Percentiles rank a stretch among this genome's conserved stretches.
Conservation (phyloP, 2,888 invertebrate species). For the Aphelenchoides bicaudatus region DNA sequence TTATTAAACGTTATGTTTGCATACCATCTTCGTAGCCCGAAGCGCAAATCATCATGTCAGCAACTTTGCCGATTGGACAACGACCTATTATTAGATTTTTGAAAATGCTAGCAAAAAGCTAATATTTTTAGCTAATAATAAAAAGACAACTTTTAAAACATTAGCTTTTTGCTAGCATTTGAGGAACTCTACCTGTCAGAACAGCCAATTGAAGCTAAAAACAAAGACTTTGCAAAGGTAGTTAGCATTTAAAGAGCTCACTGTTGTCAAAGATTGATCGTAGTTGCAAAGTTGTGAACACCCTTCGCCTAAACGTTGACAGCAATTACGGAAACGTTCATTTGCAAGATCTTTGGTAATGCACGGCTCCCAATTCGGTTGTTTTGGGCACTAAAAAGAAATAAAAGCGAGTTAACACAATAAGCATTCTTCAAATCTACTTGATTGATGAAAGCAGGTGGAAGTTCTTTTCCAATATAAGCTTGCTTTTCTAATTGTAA, state of each 20-base stretch:
- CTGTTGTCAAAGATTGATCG: slow-evolving; percentile 54
- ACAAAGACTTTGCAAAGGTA: neutral
- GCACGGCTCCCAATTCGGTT: slow-evolving; percentile 59
- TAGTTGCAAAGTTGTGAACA: slow-evolving; percentile 56
- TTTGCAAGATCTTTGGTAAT: slow-evolving; percentile 54
- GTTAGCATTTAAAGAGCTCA: slow-evolving; percentile 27
- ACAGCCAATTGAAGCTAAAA: slow-evolving; percentile 58
- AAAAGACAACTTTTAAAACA: too few species aligned
- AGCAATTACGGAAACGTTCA: slow-evolving; percentile 56
- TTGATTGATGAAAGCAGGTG: neutral
- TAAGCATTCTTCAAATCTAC: too few species aligned
- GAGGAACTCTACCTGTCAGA: too few species aligned
- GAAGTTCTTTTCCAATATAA: neutral
- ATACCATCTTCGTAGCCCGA: slow-evolving; percentile 59
- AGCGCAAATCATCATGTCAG: slow-evolving; percentile 59
- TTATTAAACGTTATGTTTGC: too few species aligned
- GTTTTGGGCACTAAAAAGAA: slow-evolving; percentile 49
- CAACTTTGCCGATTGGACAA: slow-evolving; percentile 56
- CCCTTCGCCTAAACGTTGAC: slow-evolving; percentile 54
- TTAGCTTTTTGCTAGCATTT: too few species aligned
- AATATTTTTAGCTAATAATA: too few species aligned
- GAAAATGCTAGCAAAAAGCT: too few species aligned
- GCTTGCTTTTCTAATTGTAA: slow-evolving; percentile 21
- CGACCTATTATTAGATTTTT: too few species aligned
- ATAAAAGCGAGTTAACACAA: too few species aligned